Evolutionary conservation across 35 echinoderm and acorn worm genomes (phyloP), one percentile per base, ranked within the genome.

Genomic region (Heliocidaris tuberculata): DNA sequence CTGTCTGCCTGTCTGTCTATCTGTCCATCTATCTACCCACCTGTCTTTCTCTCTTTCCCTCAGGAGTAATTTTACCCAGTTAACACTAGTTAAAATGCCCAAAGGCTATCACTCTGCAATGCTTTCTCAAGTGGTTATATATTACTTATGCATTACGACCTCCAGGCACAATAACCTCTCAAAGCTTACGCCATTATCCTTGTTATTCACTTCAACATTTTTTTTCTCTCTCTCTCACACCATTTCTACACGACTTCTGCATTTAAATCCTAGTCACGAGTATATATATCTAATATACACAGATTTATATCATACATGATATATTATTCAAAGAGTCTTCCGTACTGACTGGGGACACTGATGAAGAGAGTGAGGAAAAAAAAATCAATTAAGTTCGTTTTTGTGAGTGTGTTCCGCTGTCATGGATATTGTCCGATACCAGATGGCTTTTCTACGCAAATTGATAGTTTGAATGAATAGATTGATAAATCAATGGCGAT

Each of bases 141-240:
- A 89, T 93, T 59, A 93, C 50, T 93, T 93, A 93, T 93, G 50
- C 91, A 93, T 93, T 59, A 93, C 48, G 13, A 59, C 91, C 91
- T 19, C 47, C 31, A 93, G 91, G 91, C 91, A 89, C 87, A 48
- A 89, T 89, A 89, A 78, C 19, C 65, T 48, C 87, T 89, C 47
- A 89, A 5, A 48, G 47, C 47, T 89, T 89, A 47, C 87, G 16
- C 87, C 16, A 21, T 9, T 89, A 47, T 47, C 87, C 24, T 21
- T n/a, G 16, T 27, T 19, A 9, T 89, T 89, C 87, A 19, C 24
- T 27, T 19, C 31, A 17, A 32, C 47, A 32, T 11, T n/a, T 87
- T 12, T 89, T 17, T n/a, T n/a, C n/a, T n/a, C n/a, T n/a, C n/a
- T 89, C 29, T 89, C 29, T 32, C 87, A 47, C 87, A 47, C 87